A percentile compares a stretch with the other conserved stretches of the same genome.
These are phyloP conservation scores for Molorchus minor DNA, from an alignment of 2,888 invertebrate species.

Conservation along the genomic window DNA sequence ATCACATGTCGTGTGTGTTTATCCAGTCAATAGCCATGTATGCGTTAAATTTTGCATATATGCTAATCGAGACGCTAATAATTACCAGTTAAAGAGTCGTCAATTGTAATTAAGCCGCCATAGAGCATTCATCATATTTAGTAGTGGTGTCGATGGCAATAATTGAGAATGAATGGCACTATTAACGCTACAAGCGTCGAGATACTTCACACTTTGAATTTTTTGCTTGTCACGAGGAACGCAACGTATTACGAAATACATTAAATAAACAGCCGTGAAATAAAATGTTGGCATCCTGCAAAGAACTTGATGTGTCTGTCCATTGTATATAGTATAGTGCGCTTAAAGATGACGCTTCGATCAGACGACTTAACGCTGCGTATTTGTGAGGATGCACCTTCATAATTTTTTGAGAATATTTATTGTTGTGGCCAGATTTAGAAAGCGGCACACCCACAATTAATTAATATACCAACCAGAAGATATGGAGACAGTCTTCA, in stretches of 20 bases:
- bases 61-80: constrained; percentile 8
- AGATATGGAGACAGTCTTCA: no score
- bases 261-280: no score
- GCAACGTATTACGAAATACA: constrained; percentile 8
- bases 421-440: no score
- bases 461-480: no score
- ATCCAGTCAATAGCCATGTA: not conserved
- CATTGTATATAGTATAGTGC: no score
- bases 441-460: no score
- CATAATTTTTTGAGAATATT: no score
- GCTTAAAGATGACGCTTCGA: no score
- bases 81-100: not conserved
- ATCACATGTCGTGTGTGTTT: not conserved
- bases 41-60: constrained; percentile 12
- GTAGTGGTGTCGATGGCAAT: not conserved
- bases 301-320: no score
- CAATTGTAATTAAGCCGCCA: constrained; percentile 16
- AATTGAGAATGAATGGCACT: constrained; percentile 21
- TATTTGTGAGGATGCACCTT: no score
- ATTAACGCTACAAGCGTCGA: constrained; percentile 7
- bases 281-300: no score
- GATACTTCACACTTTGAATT: constrained; percentile 4
- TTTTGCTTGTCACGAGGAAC: constrained; percentile 7
- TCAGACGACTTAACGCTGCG: no score
- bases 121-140: not conserved